These are phyloP conservation scores for Zygothrica quintamaculata DNA, from an alignment of 2,888 invertebrate species.

Conservation along the genomic window DNA sequence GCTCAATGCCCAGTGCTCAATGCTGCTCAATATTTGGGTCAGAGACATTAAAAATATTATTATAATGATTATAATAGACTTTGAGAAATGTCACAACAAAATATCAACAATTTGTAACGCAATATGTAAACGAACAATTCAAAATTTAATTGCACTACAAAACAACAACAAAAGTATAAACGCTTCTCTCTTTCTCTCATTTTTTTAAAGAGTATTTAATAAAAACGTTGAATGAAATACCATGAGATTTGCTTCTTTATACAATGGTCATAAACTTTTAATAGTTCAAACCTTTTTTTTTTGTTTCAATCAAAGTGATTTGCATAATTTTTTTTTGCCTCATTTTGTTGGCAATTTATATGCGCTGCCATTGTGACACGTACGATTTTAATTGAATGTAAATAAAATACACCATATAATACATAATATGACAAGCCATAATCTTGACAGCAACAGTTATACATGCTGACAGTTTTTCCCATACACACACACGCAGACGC, in stretches of 20 bases:
- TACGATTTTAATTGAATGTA: constrained; percentile 77
- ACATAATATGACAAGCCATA: constrained; percentile 77
- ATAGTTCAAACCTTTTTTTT: too few species aligned
- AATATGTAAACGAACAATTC: constrained; percentile 12
- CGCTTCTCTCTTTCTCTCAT: too few species aligned
- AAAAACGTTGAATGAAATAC: too few species aligned
- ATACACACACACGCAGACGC: constrained; percentile 1
- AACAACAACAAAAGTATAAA: too few species aligned
- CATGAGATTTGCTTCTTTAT: too few species aligned
- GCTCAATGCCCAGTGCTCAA: constrained; percentile 32
- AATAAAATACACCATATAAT: constrained; percentile 75
- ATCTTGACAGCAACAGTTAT: constrained; percentile 79
- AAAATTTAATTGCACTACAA: not conserved
- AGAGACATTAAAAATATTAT: constrained; percentile 59
- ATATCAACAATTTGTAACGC: constrained; percentile 2
- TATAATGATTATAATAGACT: constrained; percentile 33
- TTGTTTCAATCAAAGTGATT: too few species aligned
- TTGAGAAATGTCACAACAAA: constrained; percentile 4
- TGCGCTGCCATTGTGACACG: constrained; percentile 66
- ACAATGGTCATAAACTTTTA: too few species aligned
- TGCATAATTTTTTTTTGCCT: constrained; percentile 71
- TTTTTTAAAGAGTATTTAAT: too few species aligned
- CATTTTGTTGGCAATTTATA: constrained; percentile 73
- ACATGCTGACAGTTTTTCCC: constrained; percentile 62
- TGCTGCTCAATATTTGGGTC: constrained; percentile 62